Base-by-base conservation (phyloP, 2,113 vertebrate species). In the Myodes glareolus region DNA sequence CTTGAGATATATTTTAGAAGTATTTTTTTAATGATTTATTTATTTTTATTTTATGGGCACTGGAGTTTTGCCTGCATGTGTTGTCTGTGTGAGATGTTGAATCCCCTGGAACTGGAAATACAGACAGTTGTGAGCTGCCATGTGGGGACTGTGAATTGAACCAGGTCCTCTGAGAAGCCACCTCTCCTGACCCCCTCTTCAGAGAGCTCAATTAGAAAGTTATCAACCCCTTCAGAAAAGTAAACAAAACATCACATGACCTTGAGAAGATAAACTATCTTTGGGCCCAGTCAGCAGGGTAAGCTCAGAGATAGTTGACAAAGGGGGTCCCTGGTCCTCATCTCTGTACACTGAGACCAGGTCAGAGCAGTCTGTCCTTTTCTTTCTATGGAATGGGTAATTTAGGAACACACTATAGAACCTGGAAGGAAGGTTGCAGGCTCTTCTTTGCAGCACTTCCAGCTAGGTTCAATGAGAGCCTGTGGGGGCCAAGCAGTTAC, bases 171-270 rank as follows among this genome's bases (percentile, higher is more conserved):
- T 67, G 11, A 47, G 63, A n/a, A 85, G 39, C 29, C 29, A 47
- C 47, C 42, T 86, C 29, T 47, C 63, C 29, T 31, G 31, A 21
- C 9, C 5, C 42, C 39, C 42, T 68, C 42, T 86, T 77, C 82
- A 70, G 45, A 88, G 85, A 52, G 25, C 13, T 63, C 93, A 93
- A 77, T 77, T 68, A 90, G 68, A 95, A 89, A 88, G 31, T 81
- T 42, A 61, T 13, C 33, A 58, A 27, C 14, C 2, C 8, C 7
- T 13, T 39, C 23, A 58, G 16, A 96, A 85, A 73, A 36, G 25
- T 72, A 76, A 52, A 92, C 16, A 92, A 90, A 95, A 67, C 39
- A 81, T 76, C 1, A 88, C 6, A 91, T 6, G 29, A 52, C 68
- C 81, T 63, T 65, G 88, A 88, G 14, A 85, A 65, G 63, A 87